Conservation (phyloP, 2,797 vertebrate species). For the Tarsius wallacei region DNA sequence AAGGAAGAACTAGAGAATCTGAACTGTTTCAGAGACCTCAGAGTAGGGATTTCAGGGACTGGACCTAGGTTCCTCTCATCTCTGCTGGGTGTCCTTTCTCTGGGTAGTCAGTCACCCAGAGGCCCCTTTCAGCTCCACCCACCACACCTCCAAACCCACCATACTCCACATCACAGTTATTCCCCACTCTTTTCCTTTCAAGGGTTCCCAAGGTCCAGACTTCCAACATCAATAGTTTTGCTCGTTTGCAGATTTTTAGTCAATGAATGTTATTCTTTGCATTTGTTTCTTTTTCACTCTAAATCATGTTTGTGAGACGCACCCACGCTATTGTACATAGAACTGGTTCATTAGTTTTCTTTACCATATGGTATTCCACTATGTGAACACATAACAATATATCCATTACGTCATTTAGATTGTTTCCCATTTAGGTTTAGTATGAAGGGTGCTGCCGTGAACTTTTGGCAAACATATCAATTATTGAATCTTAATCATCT, state of each 20-base stretch:
- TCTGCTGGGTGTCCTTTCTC: background rate
- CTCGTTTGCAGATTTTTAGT: background rate
- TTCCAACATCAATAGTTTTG: background rate
- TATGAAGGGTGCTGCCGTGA: background rate
- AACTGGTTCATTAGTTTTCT: background rate
- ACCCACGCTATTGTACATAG: background rate
- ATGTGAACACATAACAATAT: rapidly evolving
- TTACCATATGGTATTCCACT: rapidly evolving
- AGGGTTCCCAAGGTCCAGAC: background rate
- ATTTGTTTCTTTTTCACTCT: background rate
- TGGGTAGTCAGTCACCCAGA: no score
- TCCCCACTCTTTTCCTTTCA: background rate
- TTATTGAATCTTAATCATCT: background rate
- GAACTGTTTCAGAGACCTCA: background rate
- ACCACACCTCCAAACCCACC: no score
- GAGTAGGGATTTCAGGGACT: background rate
- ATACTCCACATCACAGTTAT: no score
- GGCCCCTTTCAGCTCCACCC: no score
- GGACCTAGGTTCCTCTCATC: background rate
- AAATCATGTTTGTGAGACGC: background rate
- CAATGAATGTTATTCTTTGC: background rate
- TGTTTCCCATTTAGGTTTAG: background rate
- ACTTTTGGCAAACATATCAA: background rate
- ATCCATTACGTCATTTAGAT: rapidly evolving
- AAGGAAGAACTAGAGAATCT: background rate